Conservation (phyloP, 2,888 invertebrate genomes). For the Chrysolina americana region DNA sequence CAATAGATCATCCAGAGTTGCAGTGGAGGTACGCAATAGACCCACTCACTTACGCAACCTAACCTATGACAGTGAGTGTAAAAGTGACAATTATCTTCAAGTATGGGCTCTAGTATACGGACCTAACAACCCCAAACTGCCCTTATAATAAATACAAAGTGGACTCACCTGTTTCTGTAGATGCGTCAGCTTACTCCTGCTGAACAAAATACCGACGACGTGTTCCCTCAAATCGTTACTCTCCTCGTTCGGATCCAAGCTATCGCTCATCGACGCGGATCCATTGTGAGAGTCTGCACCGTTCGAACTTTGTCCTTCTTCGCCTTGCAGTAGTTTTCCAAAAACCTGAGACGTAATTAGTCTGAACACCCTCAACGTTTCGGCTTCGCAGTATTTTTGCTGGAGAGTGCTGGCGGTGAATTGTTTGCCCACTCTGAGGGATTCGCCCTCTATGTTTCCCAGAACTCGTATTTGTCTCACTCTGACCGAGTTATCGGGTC, state of each 20-base stretch:
- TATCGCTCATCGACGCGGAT: slow-evolving; percentile 63
- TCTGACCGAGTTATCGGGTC: slow-evolving; percentile 91
- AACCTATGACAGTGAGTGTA: too few relatives aligned
- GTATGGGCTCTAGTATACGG: too few relatives aligned
- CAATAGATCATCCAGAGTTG: too few relatives aligned
- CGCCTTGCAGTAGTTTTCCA: slow-evolving; percentile 87
- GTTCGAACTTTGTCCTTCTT: slow-evolving; percentile 66
- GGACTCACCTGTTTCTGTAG: slow-evolving; percentile 89
- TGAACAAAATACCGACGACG: slow-evolving; percentile 96
- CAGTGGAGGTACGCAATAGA: too few relatives aligned
- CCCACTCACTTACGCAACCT: too few relatives aligned
- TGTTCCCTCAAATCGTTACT: slow-evolving; percentile 84
- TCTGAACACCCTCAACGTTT: slow-evolving; percentile 92
- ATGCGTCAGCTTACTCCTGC: slow-evolving; percentile 92
- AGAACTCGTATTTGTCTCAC: slow-evolving; percentile 86
- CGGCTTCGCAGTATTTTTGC: slow-evolving; percentile 90
- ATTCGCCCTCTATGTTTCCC: slow-evolving; percentile 76
- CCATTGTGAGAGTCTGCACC: slow-evolving; percentile 55
- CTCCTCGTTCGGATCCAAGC: slow-evolving; percentile 69
- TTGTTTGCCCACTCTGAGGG: slow-evolving; percentile 71
- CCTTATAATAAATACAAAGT: too few relatives aligned
- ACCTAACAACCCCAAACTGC: too few relatives aligned
- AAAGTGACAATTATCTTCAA: too few relatives aligned
- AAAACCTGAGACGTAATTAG: slow-evolving; percentile 92
- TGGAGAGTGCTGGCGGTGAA: slow-evolving; percentile 78